Conservation (phyloP, 2,113 vertebrate genomes). For the Microtus richardsoni region DNA sequence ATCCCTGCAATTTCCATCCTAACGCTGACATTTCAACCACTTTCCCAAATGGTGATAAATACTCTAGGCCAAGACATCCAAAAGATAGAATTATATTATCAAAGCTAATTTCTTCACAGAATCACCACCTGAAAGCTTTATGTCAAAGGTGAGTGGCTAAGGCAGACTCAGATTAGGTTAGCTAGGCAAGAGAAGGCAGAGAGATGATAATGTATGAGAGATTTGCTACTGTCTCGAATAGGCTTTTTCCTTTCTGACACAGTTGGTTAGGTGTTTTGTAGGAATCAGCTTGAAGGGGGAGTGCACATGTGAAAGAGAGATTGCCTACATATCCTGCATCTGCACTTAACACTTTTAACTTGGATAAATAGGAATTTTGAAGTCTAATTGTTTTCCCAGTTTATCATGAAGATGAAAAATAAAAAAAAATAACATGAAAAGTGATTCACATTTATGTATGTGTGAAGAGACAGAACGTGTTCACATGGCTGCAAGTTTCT, state of each 20-base stretch:
- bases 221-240: constrained; percentile 33
- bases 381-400: background rate
- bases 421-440: constrained; percentile 13
- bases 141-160: constrained; percentile 78
- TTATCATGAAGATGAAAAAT: background rate
- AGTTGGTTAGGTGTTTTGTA: constrained; percentile 61
- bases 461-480: constrained; percentile 41
- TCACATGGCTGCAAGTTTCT: constrained; percentile 53
- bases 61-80: constrained; percentile 74
- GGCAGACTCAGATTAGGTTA: constrained; percentile 76
- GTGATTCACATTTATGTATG: constrained; percentile 42
- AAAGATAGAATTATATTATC: constrained; percentile 83
- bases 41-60: constrained; percentile 86
- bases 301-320: background rate
- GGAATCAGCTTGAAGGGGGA: background rate
- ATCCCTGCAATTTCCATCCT: constrained; percentile 61
- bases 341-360: background rate
- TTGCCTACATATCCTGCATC: background rate
- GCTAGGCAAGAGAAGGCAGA: constrained; percentile 52
- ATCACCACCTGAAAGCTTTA: constrained; percentile 77
- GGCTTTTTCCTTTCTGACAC: constrained; percentile 34
- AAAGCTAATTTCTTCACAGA: constrained; percentile 83
- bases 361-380: constrained; percentile 1
- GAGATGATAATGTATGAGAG: constrained; percentile 58
- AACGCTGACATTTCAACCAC: constrained; percentile 78